Conservation (phyloP, 2,113 vertebrate genomes). For the Lamprotornis superbus region DNA sequence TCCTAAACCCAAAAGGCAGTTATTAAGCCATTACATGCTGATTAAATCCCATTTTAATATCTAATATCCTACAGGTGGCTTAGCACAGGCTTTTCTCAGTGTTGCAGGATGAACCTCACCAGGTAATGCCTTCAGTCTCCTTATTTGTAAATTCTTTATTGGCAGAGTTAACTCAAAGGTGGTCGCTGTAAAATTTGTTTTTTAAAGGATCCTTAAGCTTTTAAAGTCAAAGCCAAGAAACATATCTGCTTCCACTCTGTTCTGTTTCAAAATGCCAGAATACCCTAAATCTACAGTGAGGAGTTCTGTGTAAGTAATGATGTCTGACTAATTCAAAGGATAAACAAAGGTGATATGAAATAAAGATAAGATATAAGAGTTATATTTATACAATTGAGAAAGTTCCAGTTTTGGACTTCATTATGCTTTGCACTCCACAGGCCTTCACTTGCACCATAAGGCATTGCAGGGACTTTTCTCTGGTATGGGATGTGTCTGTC, state of each 20-base stretch:
- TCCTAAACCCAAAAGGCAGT: neutral
- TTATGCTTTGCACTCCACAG: neutral
- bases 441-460: neutral
- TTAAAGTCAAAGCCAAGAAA: neutral
- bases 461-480: neutral
- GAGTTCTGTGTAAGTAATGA: neutral
- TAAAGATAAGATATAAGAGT: neutral
- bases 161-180: neutral
- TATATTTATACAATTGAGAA: neutral
- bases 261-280: neutral
- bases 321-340: neutral
- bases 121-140: neutral
- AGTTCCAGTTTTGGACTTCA: neutral
- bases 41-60: neutral
- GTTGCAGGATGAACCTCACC: neutral
- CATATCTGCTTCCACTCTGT: neutral
- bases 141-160: neutral
- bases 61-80: neutral
- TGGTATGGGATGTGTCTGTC: accelerated
- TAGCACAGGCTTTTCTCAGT: neutral
- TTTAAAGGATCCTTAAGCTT: neutral
- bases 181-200: neutral
- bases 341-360: neutral
- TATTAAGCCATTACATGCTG: neutral
- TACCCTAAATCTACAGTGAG: neutral